These are phyloP conservation scores for Apodemia arnacis DNA, from an alignment of 2,888 invertebrate species.

Conservation along the genomic window DNA sequence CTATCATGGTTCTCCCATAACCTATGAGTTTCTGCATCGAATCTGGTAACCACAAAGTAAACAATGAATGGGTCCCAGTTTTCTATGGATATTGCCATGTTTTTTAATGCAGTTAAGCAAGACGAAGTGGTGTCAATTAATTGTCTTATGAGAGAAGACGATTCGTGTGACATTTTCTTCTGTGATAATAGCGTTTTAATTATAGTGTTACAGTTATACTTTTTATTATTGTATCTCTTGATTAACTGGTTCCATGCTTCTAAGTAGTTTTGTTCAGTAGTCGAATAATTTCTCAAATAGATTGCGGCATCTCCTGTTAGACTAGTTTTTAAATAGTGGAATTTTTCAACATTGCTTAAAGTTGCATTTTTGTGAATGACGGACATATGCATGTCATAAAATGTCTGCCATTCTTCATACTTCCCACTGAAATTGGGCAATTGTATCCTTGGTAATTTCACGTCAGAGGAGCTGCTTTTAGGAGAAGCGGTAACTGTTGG, in stretches of 20 bases:
- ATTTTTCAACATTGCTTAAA: not conserved
- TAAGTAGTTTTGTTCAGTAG: not conserved
- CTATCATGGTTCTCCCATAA: not conserved
- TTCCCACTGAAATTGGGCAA: no score
- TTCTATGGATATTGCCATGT: not conserved
- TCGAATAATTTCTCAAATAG: not conserved
- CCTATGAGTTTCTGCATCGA: not conserved
- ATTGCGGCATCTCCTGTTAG: not conserved
- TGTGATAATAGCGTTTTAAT: no score
- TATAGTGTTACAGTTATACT: no score
- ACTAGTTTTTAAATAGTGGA: not conserved
- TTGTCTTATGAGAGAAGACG: not conserved
- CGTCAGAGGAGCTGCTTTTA: not conserved
- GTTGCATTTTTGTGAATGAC: not conserved
- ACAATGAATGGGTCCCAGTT: not conserved
- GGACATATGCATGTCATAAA: not conserved
- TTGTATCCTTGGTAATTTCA: not conserved
- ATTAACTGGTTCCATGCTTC: no score
- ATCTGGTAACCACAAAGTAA: not conserved
- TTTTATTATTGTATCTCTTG: no score
- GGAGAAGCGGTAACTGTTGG: not conserved
- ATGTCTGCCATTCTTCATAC: no score
- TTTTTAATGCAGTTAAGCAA: not conserved
- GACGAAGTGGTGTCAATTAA: not conserved
- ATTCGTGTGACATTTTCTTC: no score